Evolutionary conservation across 2,888 invertebrate genomes (phyloP), one percentile per base, ranked within the genome.

Genomic region (Leucophenga maculata): DNA sequence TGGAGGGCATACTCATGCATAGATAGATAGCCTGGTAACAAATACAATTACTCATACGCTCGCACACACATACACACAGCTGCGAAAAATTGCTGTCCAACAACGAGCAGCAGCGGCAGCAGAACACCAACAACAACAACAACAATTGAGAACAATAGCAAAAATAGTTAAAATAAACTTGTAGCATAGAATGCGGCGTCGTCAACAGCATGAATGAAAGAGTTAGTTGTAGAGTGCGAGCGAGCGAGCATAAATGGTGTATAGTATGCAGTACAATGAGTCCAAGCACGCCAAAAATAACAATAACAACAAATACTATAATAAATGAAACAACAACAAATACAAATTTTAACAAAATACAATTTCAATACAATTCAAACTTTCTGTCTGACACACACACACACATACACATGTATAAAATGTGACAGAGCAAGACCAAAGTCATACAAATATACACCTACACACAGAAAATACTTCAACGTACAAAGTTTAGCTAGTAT

Each of bases 321-420:
- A n/a, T n/a, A n/a, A n/a, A n/a, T n/a, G n/a, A n/a, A 69, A 50
- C 57, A 50, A 64, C 46, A 67, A 44, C 20, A 60, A 60, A n/a
- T 16, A 62, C 18, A 48, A 84, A 84, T 85, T 85, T 85, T 83
- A 83, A 85, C 83, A 83, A 84, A 84, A 84, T 78, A 85, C 80
- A 84, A 85, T 85, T 85, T 86, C 83, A 86, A 85, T 85, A 85
- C 86, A 85, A 84, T 86, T 85, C 85, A 85, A 86, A 85, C 75
- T 86, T 85, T 85, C 84, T 80, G 84, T 82, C 84, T 78, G 77
- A 77, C 74, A 75, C 73, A 74, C 75, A 75, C 69, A 72, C 72
- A 74, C 68, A 75, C 14, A 74, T 26, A 66, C 14, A 26, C 22
- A 57, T 26, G 11, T 13, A 57, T 8, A 39, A 39, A 39, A 39